Evolutionary conservation across 37 sponge, comb jelly and placozoan genomes (phyloP), one percentile per base, ranked within the genome.

Genomic region (Lycopodina hypogea): DNA sequence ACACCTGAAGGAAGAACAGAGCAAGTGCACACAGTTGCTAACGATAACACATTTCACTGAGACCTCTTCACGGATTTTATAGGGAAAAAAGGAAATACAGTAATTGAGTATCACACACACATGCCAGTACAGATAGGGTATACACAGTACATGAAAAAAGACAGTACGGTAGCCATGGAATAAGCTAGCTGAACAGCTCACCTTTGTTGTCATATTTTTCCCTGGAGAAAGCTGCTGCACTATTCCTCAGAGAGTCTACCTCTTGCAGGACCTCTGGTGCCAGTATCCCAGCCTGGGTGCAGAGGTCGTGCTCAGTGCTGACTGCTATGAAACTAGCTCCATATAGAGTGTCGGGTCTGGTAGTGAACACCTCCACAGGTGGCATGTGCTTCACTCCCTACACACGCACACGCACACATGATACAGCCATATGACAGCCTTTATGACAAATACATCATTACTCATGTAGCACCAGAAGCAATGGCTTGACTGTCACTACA

Each of bases 291-390:
- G 48, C 48, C 48, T 45, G 48, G 9, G 4, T 45, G 48, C 48
- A 45, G 19, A 91, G 33, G 42, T 65, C 72, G 48, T 93, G 93
- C 26, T 88, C 80, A 24, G 79, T 71, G 19, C 78, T 66, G 62
- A 93, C 50, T 18, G 87, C 89, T 12, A 93, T 69, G 68, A 72
- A 93, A 32, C 50, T 81, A 17, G 77, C 87, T 42, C 90, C 93
- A 78, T 72, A 89, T 21, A 93, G 0, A 23, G 86, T 88, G 1
- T 88, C 86, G 33, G 89, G 84, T 18, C 68, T 40, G 0, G 93
- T 93, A 28, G 93, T 93, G 87, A 81, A 93, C 33, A 86, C 86
- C 34, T 39, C 33, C 59, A 89, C 23, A 30, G 50, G 9, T 45
- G 48, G 34, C 3, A 18, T 33, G 23, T 19, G 2, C 1, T 35